Base-by-base conservation (phyloP, 2,113 vertebrate species). In the Tragelaphus imberbis region DNA sequence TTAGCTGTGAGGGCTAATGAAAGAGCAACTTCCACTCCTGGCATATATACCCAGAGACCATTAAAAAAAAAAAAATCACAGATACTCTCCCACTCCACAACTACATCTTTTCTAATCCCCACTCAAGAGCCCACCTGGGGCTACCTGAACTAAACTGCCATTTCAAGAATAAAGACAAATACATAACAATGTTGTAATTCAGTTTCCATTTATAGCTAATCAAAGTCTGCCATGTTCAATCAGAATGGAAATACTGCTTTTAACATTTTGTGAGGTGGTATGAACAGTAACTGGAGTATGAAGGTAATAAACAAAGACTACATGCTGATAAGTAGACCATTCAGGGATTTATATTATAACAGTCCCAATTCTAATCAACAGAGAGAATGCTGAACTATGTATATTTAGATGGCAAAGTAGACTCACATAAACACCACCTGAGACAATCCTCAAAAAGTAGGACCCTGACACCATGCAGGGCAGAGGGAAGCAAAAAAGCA, bases 1-100 rank as follows among this genome's bases (percentile, higher is more conserved):
- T 6, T 8, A 75, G 91, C 65, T 0, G 0, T 1, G 23, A 88
- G 2, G 0, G 80, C 14, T n/a, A 80, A 80, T 0, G 47, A 5
- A 23, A 92, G 92, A 97, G 55, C 82, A 93, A 84, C 91, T 94
- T 90, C 88, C 65, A 63, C 28, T 88, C n/a, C 59, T 81, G 89
- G 77, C 40, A 56, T 75, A 47, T 63, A 81, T 12, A 68, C 28
- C 63, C 55, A 30, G 56, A 7, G 53, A 84, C 21, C 30, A 96
- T 96, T 33, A 61, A 89, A 97, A 96, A 88, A 91, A 44, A 47
- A 55, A 81, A 94, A 68, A 58, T 2, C 90, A 85, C 51, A 95
- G 17, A 2, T 0, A 0, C 58, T 21, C 33, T 88, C 84, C 33
- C 75, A 84, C 59, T 85, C 53, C 4, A 93, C 25, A 58, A 56